Percentiles rank a stretch among this genome's conserved stretches.
Conservation (phyloP, 1,140 invertebrate species). For the Pteromalus puparum region DNA sequence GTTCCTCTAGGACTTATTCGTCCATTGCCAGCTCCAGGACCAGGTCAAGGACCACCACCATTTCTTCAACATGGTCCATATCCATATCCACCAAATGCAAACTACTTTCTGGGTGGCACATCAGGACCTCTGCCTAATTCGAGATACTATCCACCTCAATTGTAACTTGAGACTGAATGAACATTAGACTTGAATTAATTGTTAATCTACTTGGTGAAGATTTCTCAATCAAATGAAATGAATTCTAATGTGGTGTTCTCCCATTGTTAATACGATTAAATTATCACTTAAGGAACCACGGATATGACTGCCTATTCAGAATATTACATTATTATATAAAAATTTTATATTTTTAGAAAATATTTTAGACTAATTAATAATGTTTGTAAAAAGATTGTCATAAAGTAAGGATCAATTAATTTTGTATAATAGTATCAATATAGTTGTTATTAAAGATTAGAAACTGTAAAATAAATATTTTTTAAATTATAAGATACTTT, state of each 20-base stretch:
- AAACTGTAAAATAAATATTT: too few species aligned
- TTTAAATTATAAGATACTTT: too few species aligned
- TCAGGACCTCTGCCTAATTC: slow-evolving; percentile 62
- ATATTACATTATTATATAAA: neutral
- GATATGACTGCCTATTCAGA: slow-evolving; percentile 1
- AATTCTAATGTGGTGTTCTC: slow-evolving; percentile 6
- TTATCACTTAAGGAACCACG: neutral
- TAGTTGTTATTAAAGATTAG: slow-evolving; percentile 50
- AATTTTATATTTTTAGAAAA: too few species aligned
- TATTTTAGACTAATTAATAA: too few species aligned
- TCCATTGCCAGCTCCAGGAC: too few species aligned
- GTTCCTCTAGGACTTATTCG: slow-evolving; percentile 25
- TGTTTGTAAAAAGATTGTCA: too few species aligned
- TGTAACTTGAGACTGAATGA: slow-evolving; percentile 55
- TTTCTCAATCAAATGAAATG: slow-evolving; percentile 21
- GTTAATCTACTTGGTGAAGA: slow-evolving; percentile 27
- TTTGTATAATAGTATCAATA: slow-evolving; percentile 52
- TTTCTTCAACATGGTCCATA: slow-evolving; percentile 65
- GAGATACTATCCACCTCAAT: slow-evolving; percentile 69
- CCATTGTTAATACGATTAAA: neutral
- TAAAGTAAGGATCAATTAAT: neutral
- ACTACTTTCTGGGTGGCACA: slow-evolving; percentile 65
- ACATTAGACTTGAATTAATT: slow-evolving; percentile 30
- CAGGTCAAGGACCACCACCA: slow-evolving; percentile 54
- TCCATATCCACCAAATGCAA: slow-evolving; percentile 65